These are phyloP conservation scores for Vultur gryphus DNA, from an alignment of 2,797 vertebrate species.

Conservation along the genomic window DNA sequence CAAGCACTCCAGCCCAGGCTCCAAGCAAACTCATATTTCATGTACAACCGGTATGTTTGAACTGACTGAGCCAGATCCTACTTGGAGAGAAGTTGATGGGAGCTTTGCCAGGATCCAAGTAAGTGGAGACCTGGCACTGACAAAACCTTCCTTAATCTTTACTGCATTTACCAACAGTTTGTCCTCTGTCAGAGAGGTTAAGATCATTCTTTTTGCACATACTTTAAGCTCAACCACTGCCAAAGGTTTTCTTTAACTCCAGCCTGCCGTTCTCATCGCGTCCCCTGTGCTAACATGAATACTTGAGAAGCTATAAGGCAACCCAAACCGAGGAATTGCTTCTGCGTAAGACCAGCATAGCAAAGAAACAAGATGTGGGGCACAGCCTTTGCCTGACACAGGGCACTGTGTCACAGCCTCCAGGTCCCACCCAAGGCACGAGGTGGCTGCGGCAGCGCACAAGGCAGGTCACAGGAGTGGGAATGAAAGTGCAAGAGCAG, in stretches of 20 bases:
- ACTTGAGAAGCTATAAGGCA: not conserved
- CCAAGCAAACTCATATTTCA: not conserved
- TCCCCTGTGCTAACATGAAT: not conserved
- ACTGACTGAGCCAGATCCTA: not conserved
- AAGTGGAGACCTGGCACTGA: not conserved
- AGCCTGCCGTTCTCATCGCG: rapidly evolving
- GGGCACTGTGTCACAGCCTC: not conserved
- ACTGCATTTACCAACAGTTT: not conserved
- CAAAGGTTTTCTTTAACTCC: not conserved
- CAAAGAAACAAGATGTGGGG: not conserved
- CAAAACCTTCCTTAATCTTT: slow-evolving; percentile 7
- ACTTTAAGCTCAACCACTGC: not conserved
- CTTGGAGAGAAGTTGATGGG: not conserved
- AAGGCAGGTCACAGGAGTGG: not conserved
- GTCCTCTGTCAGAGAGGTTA: not conserved
- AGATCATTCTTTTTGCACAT: not conserved
- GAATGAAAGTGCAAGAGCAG: not conserved
- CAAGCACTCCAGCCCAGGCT: not conserved
- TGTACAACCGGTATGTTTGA: not conserved
- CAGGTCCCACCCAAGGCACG: rapidly evolving
- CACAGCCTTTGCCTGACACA: not conserved
- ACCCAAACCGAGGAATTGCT: not conserved
- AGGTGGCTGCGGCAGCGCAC: not conserved
- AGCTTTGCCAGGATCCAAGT: not conserved
- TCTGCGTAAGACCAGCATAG: not conserved